phyloP scores from a whole-genome alignment of 2,797 vertebrate species.

The Coregonus suidteri region DNA sequence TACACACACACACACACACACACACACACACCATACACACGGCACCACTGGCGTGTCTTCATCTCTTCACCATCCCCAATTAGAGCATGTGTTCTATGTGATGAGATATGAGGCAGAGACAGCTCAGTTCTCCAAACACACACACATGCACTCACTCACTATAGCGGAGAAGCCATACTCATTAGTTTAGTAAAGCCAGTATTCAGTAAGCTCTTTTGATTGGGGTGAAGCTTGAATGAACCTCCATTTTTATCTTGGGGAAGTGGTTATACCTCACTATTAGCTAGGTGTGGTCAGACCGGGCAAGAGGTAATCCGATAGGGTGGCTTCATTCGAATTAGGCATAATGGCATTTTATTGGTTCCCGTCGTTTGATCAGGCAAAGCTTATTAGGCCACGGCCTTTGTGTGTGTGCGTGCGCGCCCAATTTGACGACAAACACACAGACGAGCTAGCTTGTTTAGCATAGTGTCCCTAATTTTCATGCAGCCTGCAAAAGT shows the following conservation, averaged over 20 bases:
- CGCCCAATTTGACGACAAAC: constrained; percentile 22
- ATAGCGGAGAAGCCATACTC: background rate
- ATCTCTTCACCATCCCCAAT: constrained; percentile 34
- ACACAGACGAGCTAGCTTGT: background rate
- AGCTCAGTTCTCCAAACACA: background rate
- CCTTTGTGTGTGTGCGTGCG: background rate
- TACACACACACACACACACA: constrained; percentile 15
- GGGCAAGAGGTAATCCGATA: background rate
- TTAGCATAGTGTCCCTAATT: background rate
- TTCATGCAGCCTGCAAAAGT: background rate
- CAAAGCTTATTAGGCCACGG: background rate
- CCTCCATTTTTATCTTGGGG: background rate
- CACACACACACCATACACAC: constrained; percentile 5
- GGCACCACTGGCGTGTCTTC: constrained; percentile 9
- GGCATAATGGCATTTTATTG: background rate
- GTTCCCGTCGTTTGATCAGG: background rate
- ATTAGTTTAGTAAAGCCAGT: background rate
- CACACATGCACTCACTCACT: background rate
- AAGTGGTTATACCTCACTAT: background rate
- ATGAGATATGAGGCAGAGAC: constrained; percentile 3
- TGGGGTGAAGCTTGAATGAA: constrained; percentile 1
- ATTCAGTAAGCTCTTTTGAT: background rate
- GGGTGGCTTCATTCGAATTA: background rate
- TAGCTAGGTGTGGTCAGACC: background rate
- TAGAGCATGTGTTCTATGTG: constrained; percentile 18